These are phyloP conservation scores for Oreotrochilus melanogaster DNA, from an alignment of 2,113 vertebrate species.

Conservation along the genomic window DNA sequence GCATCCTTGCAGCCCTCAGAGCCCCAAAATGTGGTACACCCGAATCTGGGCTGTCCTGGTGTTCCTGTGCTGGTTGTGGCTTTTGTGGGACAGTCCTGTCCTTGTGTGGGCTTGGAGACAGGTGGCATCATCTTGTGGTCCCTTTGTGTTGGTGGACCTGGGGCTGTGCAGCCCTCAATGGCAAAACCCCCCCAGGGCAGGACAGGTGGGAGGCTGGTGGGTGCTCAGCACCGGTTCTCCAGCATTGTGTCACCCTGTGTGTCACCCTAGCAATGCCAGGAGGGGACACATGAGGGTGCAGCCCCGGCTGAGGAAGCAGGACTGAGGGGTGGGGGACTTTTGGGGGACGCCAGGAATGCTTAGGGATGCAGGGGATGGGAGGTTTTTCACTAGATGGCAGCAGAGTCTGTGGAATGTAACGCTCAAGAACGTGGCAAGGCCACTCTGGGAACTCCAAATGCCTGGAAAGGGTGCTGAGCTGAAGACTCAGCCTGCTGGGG, in stretches of 20 bases:
- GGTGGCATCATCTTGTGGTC: too few species aligned
- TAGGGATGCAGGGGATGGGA: fast-evolving
- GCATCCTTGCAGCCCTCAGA: neutral
- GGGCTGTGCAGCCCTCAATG: fast-evolving
- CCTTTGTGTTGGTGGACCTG: neutral
- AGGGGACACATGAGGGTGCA: neutral
- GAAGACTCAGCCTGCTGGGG: neutral
- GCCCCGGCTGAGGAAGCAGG: neutral
- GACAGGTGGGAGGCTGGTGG: neutral
- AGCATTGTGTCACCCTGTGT: too few species aligned
- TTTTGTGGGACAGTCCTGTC: neutral
- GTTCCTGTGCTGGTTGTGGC: fast-evolving
- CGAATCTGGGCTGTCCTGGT: neutral
- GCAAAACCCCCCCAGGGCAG: fast-evolving
- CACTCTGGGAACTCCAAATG: neutral
- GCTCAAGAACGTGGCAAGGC: fast-evolving
- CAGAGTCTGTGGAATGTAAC: neutral
- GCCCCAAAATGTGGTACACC: fast-evolving
- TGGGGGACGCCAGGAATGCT: neutral
- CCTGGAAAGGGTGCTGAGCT: neutral
- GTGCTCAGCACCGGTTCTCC: neutral
- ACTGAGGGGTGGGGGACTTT: too few species aligned
- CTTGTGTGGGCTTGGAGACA: fast-evolving
- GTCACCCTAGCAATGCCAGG: neutral
- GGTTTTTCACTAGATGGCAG: constrained; percentile 40